A percentile compares a stretch with the other conserved stretches of the same genome.
Evolutionary conservation across 2,113 vertebrate genomes (phyloP).

Genomic region (Sprattus sprattus): DNA sequence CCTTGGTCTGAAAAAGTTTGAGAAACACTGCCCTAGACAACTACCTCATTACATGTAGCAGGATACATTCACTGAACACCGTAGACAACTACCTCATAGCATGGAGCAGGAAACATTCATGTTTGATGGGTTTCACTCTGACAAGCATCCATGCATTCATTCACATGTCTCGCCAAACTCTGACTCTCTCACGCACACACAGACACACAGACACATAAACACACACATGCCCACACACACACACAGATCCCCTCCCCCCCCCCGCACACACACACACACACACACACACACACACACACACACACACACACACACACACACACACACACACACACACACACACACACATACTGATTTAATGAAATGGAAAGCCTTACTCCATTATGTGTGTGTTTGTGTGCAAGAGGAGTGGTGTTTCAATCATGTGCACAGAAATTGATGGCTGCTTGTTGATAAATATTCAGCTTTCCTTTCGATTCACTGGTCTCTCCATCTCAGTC

Average conservation of each 20-base stretch:
- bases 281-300: conserved; percentile 21
- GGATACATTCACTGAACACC: no score
- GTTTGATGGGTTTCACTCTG: no score
- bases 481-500: no score
- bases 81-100: no score
- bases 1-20: no score
- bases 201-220: not conserved
- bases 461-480: not conserved
- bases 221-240: conserved; percentile 4
- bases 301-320: not conserved
- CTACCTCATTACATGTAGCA: no score
- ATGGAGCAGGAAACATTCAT: no score
- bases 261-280: conserved; percentile 14
- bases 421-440: not conserved
- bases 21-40: no score
- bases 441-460: not conserved
- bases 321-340: conserved; percentile 16
- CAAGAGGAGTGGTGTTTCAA: not conserved
- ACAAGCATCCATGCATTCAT: no score
- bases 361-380: not conserved
- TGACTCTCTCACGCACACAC: no score
- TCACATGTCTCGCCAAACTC: no score
- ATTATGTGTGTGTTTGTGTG: not conserved
- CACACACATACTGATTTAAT: not conserved
- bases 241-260: no score